These are phyloP conservation scores for Brachionus calyciflorus DNA, from an alignment of 1,140 invertebrate species.

Conservation along the genomic window DNA sequence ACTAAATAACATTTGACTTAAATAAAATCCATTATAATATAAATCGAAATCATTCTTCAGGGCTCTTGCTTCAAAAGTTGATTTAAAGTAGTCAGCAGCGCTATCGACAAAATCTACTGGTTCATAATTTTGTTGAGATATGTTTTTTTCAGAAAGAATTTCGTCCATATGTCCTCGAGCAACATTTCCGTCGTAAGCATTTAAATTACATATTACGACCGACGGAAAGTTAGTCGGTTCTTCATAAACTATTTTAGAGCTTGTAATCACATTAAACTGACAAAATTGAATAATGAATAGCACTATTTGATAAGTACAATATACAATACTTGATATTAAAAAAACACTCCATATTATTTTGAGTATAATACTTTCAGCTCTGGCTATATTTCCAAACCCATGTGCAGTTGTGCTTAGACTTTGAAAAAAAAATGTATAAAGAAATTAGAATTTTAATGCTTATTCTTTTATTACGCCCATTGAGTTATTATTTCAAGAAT, in stretches of 20 bases:
- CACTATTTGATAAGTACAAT: background rate
- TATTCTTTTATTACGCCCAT: no score
- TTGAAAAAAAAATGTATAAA: background rate
- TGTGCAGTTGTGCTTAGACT: background rate
- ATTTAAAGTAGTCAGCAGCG: background rate
- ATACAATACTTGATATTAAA: background rate
- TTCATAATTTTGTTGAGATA: background rate
- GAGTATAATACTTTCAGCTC: background rate
- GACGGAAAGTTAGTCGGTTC: background rate
- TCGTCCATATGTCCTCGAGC: background rate
- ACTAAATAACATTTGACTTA: constrained; percentile 29
- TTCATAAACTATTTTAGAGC: background rate
- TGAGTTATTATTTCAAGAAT: no score
- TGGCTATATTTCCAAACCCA: background rate
- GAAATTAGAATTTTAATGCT: no score
- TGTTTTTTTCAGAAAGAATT: background rate
- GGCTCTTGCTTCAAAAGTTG: background rate
- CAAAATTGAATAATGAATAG: background rate
- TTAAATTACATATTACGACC: constrained; percentile 17
- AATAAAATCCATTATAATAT: background rate
- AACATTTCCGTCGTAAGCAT: constrained; percentile 3
- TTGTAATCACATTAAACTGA: constrained; percentile 7
- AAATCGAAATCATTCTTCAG: background rate
- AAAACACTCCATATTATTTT: constrained; percentile 17
- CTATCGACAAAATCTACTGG: background rate